phyloP scores from a whole-genome alignment of 2,888 invertebrate species.

The Drosophila fungiperda region DNA sequence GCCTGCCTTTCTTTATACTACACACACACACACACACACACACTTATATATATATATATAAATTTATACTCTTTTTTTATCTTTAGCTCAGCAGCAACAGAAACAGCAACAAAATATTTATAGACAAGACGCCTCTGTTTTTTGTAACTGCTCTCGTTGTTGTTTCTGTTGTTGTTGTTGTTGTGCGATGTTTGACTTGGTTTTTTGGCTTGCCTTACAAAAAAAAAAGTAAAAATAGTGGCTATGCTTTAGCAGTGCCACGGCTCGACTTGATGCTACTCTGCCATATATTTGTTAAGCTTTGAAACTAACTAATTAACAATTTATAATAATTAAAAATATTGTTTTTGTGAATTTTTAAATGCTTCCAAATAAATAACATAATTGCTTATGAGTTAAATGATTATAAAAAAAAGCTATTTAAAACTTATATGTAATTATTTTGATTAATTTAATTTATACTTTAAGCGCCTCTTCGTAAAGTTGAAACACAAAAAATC shows the following conservation, averaged over 20 bases:
- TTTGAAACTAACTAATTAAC: not conserved
- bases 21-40: not conserved
- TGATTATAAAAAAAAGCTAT: not conserved
- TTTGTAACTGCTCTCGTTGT: slow-evolving; percentile 6
- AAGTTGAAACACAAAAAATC: not conserved
- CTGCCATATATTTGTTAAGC: not conserved
- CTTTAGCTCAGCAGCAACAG: slow-evolving; percentile 14
- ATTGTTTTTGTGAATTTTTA: not conserved
- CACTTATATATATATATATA: not conserved
- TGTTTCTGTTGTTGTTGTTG: slow-evolving; percentile 9
- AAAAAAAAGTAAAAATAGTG: slow-evolving; percentile 26
- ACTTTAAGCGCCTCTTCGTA: not conserved
- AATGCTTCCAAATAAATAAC: no score
- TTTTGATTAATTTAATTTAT: not conserved
- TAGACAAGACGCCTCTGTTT: slow-evolving; percentile 56
- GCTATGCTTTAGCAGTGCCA: not conserved
- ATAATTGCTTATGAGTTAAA: not conserved
- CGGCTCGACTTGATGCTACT: slow-evolving; percentile 13
- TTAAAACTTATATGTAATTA: not conserved
- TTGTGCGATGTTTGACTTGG: slow-evolving; percentile 33
- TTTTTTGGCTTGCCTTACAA: slow-evolving; percentile 44
- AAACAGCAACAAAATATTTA: slow-evolving; percentile 65
- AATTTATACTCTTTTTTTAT: slow-evolving; percentile 18
- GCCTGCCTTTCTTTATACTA: slow-evolving; percentile 71
- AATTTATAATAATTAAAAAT: not conserved